Percentiles rank a stretch among this genome's conserved stretches.
phyloP scores from a whole-genome alignment of 2,888 invertebrate species.

The Melipona bicolor region DNA sequence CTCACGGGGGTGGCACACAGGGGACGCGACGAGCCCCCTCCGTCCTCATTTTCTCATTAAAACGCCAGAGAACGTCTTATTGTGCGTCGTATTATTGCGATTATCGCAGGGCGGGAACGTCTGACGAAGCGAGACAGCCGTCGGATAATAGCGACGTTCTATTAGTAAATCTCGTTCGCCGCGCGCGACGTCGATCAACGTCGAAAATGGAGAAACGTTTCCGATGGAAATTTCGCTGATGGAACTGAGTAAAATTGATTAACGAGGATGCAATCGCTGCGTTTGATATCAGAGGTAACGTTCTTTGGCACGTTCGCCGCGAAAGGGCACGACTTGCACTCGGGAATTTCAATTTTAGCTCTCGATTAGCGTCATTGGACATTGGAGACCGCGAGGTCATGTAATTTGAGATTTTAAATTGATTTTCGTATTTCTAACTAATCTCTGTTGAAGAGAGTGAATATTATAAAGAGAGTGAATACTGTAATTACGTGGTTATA shows the following conservation, averaged over 20 bases:
- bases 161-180: slow-evolving; percentile 21
- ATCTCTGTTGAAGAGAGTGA: too few relatives aligned
- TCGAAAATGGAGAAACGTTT: not conserved
- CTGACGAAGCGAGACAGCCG: slow-evolving; percentile 9
- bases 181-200: not conserved
- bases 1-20: slow-evolving; percentile 58
- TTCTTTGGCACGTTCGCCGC: not conserved
- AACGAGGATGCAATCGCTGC: not conserved
- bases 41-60: slow-evolving; percentile 72
- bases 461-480: too few relatives aligned
- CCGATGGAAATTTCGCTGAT: not conserved
- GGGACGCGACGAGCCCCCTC: slow-evolving; percentile 70
- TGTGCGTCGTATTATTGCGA: slow-evolving; percentile 60
- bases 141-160: slow-evolving; percentile 10
- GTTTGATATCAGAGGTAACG: not conserved
- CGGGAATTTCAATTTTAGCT: not conserved
- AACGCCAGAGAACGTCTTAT: slow-evolving; percentile 64
- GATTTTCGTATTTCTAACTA: too few relatives aligned
- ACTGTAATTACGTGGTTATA: too few relatives aligned
- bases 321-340: not conserved
- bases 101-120: slow-evolving; percentile 31
- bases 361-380: too few relatives aligned
- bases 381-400: too few relatives aligned
- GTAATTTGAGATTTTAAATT: too few relatives aligned
- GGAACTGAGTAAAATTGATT: not conserved